Evolutionary conservation across 2,113 vertebrate species (phyloP).

Genomic region (Motacilla tschutschensis): DNA sequence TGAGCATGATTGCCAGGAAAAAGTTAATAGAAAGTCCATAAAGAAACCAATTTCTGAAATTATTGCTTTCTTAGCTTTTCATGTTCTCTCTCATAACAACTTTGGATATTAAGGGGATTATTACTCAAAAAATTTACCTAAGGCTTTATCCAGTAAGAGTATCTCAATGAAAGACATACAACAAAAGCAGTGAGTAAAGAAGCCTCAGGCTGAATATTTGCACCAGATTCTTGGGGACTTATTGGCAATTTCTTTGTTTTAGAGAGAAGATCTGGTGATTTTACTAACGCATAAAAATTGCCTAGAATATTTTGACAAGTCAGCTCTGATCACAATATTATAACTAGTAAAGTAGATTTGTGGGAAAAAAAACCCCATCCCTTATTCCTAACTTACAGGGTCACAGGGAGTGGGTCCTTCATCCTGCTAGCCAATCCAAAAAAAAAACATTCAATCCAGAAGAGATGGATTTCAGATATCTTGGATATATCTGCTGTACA

Average conservation of each 20-base stretch:
- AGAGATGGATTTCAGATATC: neutral
- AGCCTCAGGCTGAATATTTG: constrained; percentile 31
- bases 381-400: neutral
- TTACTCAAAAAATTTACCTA: neutral
- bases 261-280: neutral
- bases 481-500: neutral
- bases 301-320: neutral
- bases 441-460: neutral
- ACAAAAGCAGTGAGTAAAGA: neutral
- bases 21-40: constrained; percentile 5
- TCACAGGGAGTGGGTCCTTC: neutral
- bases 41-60: constrained; percentile 27
- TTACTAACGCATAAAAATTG: neutral
- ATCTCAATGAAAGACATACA: constrained; percentile 5
- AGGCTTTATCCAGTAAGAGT: neutral
- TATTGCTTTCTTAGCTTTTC: constrained; percentile 2
- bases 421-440: neutral
- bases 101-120: constrained; percentile 7
- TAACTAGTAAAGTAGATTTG: neutral
- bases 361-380: neutral
- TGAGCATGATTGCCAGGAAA: neutral
- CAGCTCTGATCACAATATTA: neutral
- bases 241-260: neutral
- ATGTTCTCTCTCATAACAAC: neutral
- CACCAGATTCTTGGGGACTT: neutral